These are phyloP conservation scores for Brachypteracias leptosomus DNA, from an alignment of 2,113 vertebrate species.

Conservation along the genomic window DNA sequence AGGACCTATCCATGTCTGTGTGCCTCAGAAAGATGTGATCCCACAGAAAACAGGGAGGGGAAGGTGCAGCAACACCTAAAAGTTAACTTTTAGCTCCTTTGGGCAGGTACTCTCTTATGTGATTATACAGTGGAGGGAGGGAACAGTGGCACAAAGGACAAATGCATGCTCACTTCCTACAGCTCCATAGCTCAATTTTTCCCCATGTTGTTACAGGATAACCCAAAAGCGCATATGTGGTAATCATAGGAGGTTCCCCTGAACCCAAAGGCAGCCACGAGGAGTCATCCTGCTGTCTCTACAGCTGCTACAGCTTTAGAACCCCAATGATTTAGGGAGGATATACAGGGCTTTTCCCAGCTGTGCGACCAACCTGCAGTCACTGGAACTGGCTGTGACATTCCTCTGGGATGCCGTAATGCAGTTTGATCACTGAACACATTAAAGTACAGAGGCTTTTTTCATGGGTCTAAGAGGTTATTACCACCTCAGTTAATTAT, in stretches of 20 bases:
- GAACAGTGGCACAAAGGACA: not conserved
- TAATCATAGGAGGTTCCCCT: not conserved
- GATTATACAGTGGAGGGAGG: not conserved
- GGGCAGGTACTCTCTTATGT: not conserved
- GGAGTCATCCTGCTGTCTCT: not conserved
- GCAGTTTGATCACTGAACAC: not conserved
- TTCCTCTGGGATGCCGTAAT: slow-evolving; percentile 30
- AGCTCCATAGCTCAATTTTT: not conserved
- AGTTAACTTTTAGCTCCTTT: not conserved
- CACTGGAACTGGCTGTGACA: not conserved
- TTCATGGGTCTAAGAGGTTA: not conserved
- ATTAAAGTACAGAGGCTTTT: not conserved
- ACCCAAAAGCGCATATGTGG: not conserved
- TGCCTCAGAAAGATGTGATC: not conserved
- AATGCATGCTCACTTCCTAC: not conserved
- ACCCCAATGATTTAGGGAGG: not conserved
- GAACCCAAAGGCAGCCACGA: not conserved
- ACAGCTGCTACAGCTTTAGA: not conserved
- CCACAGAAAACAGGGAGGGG: not conserved
- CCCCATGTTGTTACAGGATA: not conserved
- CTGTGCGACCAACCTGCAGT: not conserved
- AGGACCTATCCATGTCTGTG: not conserved
- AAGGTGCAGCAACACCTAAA: not conserved
- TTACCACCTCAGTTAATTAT: slow-evolving; percentile 50
- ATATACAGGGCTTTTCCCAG: not conserved